Conservation (phyloP, 1,140 invertebrate genomes). For the Berghia stephanieae region DNA sequence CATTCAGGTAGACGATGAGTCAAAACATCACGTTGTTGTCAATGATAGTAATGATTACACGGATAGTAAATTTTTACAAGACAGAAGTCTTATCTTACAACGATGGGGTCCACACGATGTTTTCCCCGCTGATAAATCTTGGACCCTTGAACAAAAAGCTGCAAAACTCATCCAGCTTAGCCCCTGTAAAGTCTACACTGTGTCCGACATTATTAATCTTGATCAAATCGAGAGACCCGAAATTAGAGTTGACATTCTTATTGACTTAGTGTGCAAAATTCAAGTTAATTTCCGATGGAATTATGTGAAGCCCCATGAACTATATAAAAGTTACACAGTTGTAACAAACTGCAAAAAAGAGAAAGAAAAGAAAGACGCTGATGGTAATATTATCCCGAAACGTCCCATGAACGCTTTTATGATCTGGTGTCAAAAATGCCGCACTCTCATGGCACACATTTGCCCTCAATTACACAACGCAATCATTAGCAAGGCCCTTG, state of each 20-base stretch:
- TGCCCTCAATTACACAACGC: conserved; percentile 28
- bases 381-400: conserved; percentile 19
- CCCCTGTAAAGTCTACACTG: conserved; percentile 21
- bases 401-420: conserved; percentile 33
- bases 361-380: conserved; percentile 31
- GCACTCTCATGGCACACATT: conserved; percentile 27
- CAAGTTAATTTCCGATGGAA: conserved; percentile 21
- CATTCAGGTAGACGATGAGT: too few species aligned
- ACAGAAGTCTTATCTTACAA: neutral
- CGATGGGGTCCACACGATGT: conserved; percentile 25
- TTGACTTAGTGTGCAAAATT: conserved; percentile 22
- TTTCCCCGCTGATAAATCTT: conserved; percentile 13
- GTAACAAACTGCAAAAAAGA: conserved; percentile 30
- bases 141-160: conserved; percentile 24
- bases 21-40: too few species aligned
- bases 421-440: conserved; percentile 29
- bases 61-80: conserved; percentile 10
- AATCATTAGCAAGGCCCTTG: conserved; percentile 23
- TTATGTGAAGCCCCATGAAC: conserved; percentile 28
- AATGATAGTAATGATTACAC: conserved; percentile 2
- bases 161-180: conserved; percentile 14
- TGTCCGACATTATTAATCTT: conserved; percentile 14
- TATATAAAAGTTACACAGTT: conserved; percentile 15
- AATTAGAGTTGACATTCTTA: conserved; percentile 24
- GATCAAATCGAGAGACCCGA: conserved; percentile 23